Evolutionary conservation across 2,888 invertebrate genomes (phyloP).

Genomic region (Leptinotarsa peninsularis): DNA sequence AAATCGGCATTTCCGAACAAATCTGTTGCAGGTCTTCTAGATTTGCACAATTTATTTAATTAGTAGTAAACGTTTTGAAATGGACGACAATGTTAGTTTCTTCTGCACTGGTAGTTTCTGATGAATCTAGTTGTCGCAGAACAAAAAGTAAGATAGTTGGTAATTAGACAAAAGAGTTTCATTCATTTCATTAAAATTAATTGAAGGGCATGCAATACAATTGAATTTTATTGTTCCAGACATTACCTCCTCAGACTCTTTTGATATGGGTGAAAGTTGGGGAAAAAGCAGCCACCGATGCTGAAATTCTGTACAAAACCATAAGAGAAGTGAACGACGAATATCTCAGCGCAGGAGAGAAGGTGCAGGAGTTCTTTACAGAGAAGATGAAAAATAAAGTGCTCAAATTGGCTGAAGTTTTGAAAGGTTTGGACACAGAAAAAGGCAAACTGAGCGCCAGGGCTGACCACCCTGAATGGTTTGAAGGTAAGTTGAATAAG

Average conservation of each 20-base stretch:
- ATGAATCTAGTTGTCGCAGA: too few relatives aligned
- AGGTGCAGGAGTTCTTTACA: conserved; percentile 80
- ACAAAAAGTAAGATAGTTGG: too few relatives aligned
- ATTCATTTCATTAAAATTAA: too few relatives aligned
- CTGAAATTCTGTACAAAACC: conserved; percentile 78
- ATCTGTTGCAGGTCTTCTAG: too few relatives aligned
- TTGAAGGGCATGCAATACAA: not conserved
- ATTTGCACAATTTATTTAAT: too few relatives aligned
- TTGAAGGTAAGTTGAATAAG: conserved; percentile 70
- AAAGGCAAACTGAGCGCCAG: conserved; percentile 72
- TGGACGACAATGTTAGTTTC: too few relatives aligned
- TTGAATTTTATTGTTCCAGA: conserved; percentile 59
- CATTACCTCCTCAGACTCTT: conserved; percentile 80
- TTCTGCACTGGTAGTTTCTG: too few relatives aligned
- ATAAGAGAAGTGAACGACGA: conserved; percentile 77
- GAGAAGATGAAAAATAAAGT: conserved; percentile 74
- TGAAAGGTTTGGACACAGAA: conserved; percentile 68
- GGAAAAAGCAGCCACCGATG: conserved; percentile 69
- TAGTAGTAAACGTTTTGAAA: too few relatives aligned
- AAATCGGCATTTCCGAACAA: too few relatives aligned
- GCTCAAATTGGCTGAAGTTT: conserved; percentile 65
- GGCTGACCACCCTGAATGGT: conserved; percentile 82
- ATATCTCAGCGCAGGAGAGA: conserved; percentile 77
- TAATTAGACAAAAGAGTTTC: too few relatives aligned
- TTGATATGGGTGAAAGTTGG: conserved; percentile 70